A percentile compares a stretch with the other conserved stretches of the same genome.
phyloP scores from a whole-genome alignment of 2,888 invertebrate species.

The Norana najaformis region DNA sequence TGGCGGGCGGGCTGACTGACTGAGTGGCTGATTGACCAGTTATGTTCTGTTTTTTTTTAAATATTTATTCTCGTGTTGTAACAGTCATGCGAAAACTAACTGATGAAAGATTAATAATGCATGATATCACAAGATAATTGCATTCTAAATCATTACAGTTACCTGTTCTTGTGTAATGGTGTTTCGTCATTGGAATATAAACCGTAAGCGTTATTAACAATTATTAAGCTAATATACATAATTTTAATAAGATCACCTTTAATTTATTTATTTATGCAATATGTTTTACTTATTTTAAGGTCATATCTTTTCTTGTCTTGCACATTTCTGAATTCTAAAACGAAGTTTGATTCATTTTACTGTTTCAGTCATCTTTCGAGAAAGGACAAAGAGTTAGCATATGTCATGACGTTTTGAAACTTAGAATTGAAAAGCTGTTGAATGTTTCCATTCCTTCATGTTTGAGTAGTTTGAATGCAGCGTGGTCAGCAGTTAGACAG shows the following conservation, averaged over 20 bases:
- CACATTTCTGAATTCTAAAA: background rate
- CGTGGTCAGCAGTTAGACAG: background rate
- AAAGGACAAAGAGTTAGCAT: constrained; percentile 19
- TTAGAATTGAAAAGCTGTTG: background rate
- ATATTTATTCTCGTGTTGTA: background rate
- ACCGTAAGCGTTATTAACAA: background rate
- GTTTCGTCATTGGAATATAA: background rate
- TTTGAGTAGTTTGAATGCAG: background rate
- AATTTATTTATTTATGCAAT: background rate
- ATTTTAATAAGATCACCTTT: background rate
- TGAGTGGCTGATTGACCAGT: background rate
- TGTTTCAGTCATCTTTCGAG: constrained; percentile 18
- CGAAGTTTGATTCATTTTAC: background rate
- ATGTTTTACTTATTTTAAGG: background rate
- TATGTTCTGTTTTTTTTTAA: no score
- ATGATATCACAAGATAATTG: background rate
- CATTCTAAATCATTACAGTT: background rate
- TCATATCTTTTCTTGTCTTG: background rate
- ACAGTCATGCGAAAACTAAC: background rate
- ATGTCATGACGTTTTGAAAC: background rate
- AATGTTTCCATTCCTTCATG: background rate
- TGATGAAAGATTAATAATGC: background rate
- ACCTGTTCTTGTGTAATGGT: background rate
- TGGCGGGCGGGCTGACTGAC: background rate
- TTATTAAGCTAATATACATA: background rate